Percentiles rank a stretch among this genome's conserved stretches.
phyloP scores from a whole-genome alignment of 2,888 invertebrate species.

The Neoascia interrupta region DNA sequence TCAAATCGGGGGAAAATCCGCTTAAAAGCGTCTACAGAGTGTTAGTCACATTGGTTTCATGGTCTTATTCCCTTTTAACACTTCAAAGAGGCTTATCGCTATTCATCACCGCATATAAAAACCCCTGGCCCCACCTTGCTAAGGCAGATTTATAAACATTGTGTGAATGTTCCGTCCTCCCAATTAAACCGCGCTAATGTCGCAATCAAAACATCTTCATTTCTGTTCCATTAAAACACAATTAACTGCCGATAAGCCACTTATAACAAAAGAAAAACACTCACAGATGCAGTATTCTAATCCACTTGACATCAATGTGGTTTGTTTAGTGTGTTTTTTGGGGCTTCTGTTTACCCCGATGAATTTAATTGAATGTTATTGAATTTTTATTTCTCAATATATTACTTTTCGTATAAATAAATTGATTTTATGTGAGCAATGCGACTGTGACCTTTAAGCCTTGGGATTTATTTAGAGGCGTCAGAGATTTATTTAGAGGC shows the following conservation, averaged over 20 bases:
- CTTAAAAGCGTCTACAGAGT: conserved; percentile 13
- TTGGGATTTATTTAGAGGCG: not conserved
- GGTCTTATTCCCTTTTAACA: conserved; percentile 39
- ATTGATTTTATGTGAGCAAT: not conserved
- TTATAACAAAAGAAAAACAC: no score
- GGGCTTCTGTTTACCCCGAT: not conserved
- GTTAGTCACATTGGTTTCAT: conserved; percentile 27
- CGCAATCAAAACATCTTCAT: conserved; percentile 39
- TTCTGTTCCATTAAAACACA: conserved; percentile 38
- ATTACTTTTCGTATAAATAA: not conserved
- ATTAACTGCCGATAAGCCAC: conserved; percentile 36
- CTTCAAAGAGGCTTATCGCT: conserved; percentile 46
- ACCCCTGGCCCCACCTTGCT: conserved; percentile 7
- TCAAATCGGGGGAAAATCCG: conserved; percentile 20
- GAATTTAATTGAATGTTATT: conserved; percentile 17
- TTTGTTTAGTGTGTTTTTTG: no score
- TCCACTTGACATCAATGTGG: no score
- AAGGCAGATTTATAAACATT: not conserved
- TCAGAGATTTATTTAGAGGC: not conserved
- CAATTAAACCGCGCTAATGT: not conserved
- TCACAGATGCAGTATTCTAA: no score
- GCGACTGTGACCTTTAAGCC: conserved; percentile 3
- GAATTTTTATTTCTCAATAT: not conserved
- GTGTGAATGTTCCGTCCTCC: no score
- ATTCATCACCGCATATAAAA: conserved; percentile 42